Evolutionary conservation across 23 tunicate genomes (phyloP).

Genomic region (Halocynthia roretzi): DNA sequence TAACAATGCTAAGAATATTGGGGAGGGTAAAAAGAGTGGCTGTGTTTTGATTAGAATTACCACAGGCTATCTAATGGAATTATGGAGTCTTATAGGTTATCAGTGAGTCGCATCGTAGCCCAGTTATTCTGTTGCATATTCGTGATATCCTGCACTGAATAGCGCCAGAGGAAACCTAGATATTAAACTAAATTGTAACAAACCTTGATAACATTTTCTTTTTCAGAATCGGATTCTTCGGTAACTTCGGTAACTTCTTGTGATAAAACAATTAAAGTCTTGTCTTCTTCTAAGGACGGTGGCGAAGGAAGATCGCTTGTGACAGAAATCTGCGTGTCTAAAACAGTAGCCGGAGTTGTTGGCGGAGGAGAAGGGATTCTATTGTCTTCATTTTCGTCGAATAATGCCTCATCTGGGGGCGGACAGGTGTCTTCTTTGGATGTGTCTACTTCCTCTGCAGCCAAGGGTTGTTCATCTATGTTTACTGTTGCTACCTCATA

Average conservation of each 20-base stretch:
- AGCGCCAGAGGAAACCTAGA: no score
- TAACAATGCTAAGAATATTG: no score
- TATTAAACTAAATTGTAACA: no score
- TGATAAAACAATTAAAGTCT: not conserved
- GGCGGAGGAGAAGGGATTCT: not conserved
- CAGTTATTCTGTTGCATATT: no score
- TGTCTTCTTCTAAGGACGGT: not conserved
- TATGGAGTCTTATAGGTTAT: no score
- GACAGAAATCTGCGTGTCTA: not conserved
- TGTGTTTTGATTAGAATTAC: no score
- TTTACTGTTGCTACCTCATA: not conserved
- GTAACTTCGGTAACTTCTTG: not conserved
- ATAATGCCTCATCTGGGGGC: no score
- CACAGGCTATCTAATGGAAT: no score
- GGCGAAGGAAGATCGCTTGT: slow-evolving; percentile 1
- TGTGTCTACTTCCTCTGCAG: not conserved
- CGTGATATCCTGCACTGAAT: no score
- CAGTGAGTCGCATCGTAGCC: no score
- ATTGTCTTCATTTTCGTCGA: not conserved
- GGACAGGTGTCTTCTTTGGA: not conserved
- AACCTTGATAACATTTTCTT: not conserved
- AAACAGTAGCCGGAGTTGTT: not conserved
- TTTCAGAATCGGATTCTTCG: slow-evolving; percentile 4
- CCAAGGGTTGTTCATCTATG: not conserved
- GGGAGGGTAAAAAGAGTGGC: no score